These are phyloP conservation scores for Trachythela sp. DNA, from an alignment of 64 coral and sea anemone genomes.

Conservation along the genomic window DNA sequence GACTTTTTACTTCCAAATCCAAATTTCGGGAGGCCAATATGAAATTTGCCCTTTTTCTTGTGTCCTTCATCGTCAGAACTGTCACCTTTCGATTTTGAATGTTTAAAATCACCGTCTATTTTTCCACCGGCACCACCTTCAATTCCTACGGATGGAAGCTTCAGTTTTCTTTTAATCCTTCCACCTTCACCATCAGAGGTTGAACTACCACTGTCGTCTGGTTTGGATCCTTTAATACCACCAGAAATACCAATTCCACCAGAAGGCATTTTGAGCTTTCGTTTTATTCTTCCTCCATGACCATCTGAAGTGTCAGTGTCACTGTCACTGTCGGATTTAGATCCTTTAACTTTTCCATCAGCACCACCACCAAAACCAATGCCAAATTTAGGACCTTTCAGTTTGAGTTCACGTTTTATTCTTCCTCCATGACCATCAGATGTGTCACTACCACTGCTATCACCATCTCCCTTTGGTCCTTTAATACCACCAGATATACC, in stretches of 20 bases:
- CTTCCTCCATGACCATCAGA: not conserved
- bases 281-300: not conserved
- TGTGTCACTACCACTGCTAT: not conserved
- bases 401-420: not conserved
- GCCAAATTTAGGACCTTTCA: not conserved
- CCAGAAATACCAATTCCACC: not conserved
- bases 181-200: not conserved
- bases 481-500: not conserved
- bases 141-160: not conserved
- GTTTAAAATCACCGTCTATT: not conserved
- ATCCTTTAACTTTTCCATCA: not conserved
- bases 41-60: no score
- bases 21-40: no score
- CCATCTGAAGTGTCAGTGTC: not conserved
- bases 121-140: not conserved
- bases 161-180: not conserved
- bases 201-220: not conserved
- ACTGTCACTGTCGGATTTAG: not conserved
- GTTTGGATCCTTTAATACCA: not conserved
- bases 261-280: constrained; percentile 4
- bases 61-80: not conserved
- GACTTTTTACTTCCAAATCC: no score
- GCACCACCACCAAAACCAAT: not conserved
- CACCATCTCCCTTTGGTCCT: not conserved
- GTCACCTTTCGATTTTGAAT: not conserved